Evolutionary conservation across 1,140 invertebrate species (phyloP).

Genomic region (Lepidotrigona ventralis): DNA sequence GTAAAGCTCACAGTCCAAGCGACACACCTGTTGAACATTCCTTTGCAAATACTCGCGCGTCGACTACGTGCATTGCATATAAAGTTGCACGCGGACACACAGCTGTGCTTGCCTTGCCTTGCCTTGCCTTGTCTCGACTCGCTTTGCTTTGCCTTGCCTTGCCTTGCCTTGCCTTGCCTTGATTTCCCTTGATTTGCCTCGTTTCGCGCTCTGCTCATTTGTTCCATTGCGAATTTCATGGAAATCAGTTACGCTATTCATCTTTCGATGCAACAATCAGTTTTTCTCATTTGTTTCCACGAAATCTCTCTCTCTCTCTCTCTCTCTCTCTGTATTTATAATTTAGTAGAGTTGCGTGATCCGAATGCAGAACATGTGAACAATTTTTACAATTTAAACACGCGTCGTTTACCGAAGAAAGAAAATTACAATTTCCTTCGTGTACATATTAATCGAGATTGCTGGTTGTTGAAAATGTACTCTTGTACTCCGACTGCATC

Average conservation of each 20-base stretch:
- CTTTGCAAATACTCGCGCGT: slow-evolving; percentile 67
- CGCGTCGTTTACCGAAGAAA: neutral
- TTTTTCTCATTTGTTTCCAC: neutral
- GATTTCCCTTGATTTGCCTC: neutral
- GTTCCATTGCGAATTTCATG: slow-evolving; percentile 17
- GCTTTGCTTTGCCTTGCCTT: neutral
- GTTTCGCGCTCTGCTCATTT: neutral
- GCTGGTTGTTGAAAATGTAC: neutral
- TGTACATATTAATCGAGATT: slow-evolving; percentile 12
- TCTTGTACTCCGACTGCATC: neutral
- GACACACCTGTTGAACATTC: slow-evolving; percentile 78
- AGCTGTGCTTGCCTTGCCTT: slow-evolving; percentile 35
- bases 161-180: neutral
- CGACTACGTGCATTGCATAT: slow-evolving; percentile 66
- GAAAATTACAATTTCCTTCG: neutral
- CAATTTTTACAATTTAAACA: neutral
- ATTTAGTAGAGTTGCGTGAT: neutral
- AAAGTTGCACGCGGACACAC: slow-evolving; percentile 34
- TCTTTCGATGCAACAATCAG: neutral
- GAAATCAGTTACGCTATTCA: slow-evolving; percentile 7
- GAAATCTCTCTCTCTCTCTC: neutral
- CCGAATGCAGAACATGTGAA: neutral
- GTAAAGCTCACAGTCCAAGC: slow-evolving; percentile 45
- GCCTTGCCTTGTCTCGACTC: neutral
- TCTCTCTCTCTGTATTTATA: neutral